Base-by-base conservation (phyloP, 2,888 invertebrate genomes). In the Pherbina coryleti region DNA sequence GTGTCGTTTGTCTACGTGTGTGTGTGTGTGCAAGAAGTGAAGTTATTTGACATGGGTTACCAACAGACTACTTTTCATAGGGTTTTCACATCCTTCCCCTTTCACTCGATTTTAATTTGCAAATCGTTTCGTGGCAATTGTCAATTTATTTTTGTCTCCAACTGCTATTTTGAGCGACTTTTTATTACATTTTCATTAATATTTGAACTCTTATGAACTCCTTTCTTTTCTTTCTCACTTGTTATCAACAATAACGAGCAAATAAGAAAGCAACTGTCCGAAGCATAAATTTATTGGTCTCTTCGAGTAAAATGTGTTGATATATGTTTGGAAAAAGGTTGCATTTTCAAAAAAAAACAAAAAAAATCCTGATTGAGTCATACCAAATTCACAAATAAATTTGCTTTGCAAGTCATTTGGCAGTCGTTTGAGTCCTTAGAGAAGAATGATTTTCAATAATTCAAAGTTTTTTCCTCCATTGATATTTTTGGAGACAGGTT, bases 131-230 rank as follows among this genome's bases (percentile, higher is more conserved):
- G 67, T 19, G n/a, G 37, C 67, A 67, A 37, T 66, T 66, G 66
- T 37, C 37, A 37, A 66, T 66, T 66, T 66, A 66, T 66, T 66
- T 66, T 9, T 19, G 37, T 34, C 37, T 66, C 19, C 34, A 25
- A 60, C 28, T 60, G 34, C 19, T 37, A 67, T 67, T 19, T 67
- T 67, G 37, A 19, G 37, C 17, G 5, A 9, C 57, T 57, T 57
- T 57, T 14, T 60, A n/a, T 60, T 25, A 28, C 8, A 28, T 60
- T 25, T 22, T 22, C 57, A n/a, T 28, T 22, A 11, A 60, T 25
- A 25, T 28, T 25, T 60, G 28, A 25, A 25, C 25, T 25, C 14
- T 60, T 60, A 9, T 25, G 2, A 28, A 60, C 57, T 60, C 28
- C 9, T 25, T 25, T 60, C 57, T 4, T 25, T 60, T 14, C 9